Evolutionary conservation across 1,140 invertebrate genomes (phyloP), one percentile per base, ranked within the genome.

Genomic region (Coboldia fuscipes): DNA sequence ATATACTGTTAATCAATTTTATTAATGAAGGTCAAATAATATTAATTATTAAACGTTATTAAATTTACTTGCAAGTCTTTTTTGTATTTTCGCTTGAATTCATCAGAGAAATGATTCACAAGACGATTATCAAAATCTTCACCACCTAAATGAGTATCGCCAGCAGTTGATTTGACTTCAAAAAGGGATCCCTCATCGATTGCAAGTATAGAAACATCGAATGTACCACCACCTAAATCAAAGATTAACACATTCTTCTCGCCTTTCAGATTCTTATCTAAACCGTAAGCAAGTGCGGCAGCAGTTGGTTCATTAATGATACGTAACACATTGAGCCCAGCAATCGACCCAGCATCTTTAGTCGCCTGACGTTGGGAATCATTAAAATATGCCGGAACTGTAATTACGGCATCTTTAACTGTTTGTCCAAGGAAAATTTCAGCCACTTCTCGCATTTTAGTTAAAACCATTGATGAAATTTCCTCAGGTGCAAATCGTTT

Each of bases 81-180:
- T 21, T 47, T 52, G 44, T 55, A 61, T 40, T 66, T 66, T 5
- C 63, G 45, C 39, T 64, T 60, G 37, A 68, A 66, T 41, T 68
- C 63, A 8, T 63, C 64, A 3, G 61, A 59, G 6, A 71, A 56
- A 48, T 82, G 72, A 41, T 72, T 73, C 0, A 88, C 80, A 42
- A 89, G 57, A 22, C 80, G 58, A 45, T 77, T 76, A 45, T 84
- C 79, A 42, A 89, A 89, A 50, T 88, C 83, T 53, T 88, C 83
- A 2, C 84, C 85, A 31, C 61, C 48, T 66, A 64, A 41, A 14
- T 63, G 62, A 2, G 63, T 65, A 39, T 68, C 61, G 12, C 65
- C 65, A 15, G 67, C 65, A 14, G 70, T 72, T 2, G 70, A 47
- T 44, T 56, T 60, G 15, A 73, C 79, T 51, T 80, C 76, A 52